phyloP scores from a whole-genome alignment of 2,888 invertebrate genomes.

The Keiferia lycopersicella region DNA sequence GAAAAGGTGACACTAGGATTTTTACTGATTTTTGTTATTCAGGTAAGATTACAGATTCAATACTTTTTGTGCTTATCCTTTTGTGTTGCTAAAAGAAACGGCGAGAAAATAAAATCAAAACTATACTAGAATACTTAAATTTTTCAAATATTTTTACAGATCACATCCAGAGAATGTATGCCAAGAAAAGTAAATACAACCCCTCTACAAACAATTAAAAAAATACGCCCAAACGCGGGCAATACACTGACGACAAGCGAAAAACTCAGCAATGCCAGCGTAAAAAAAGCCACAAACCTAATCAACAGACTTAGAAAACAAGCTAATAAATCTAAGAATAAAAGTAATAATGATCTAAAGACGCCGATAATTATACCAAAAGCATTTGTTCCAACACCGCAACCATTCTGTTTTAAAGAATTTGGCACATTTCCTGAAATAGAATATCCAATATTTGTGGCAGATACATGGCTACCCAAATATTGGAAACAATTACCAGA shows the following conservation, averaged over 20 bases:
- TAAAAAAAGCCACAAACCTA: conserved; percentile 5
- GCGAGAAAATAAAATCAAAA: background rate
- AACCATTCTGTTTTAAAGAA: conserved; percentile 37
- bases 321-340: background rate
- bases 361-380: background rate
- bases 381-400: conserved; percentile 1
- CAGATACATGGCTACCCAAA: conserved; percentile 57
- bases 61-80: background rate
- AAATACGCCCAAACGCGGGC: background rate
- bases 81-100: background rate
- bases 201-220: conserved; percentile 5
- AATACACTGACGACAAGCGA: background rate
- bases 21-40: conserved; percentile 39
- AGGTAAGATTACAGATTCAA: conserved; percentile 45
- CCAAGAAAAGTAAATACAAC: conserved; percentile 35
- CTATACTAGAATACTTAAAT: too few relatives aligned
- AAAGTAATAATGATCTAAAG: background rate
- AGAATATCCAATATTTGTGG: conserved; percentile 58
- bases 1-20: conserved; percentile 52
- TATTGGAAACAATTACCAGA: conserved; percentile 49
- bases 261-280: background rate
- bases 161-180: conserved; percentile 42
- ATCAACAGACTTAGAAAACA: conserved; percentile 18
- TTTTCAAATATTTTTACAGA: conserved; percentile 42
- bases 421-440: conserved; percentile 58